Evolutionary conservation across 2,888 invertebrate genomes (phyloP).

Genomic region (Caenorhabditis panamensis): DNA sequence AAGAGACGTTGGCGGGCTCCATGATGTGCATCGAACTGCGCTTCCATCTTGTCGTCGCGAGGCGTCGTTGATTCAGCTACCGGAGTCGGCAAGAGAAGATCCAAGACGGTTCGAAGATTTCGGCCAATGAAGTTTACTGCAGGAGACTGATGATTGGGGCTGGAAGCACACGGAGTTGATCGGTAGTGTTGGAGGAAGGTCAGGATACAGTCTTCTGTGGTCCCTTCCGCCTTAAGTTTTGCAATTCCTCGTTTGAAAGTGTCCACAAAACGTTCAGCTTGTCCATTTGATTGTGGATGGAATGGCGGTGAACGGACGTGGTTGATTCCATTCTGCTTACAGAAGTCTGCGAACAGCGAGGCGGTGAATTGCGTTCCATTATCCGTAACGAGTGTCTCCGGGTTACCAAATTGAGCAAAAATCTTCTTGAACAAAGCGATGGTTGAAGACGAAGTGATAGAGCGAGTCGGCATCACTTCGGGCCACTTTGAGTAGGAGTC

Average conservation of each 20-base stretch:
- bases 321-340: constrained; percentile 19
- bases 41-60: no score
- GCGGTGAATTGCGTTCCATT: constrained; percentile 79
- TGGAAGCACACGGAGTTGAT: constrained; percentile 27
- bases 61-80: no score
- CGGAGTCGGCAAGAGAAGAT: no score
- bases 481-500: constrained; percentile 82
- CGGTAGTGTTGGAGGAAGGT: constrained; percentile 51
- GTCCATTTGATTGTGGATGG: constrained; percentile 77
- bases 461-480: constrained; percentile 75
- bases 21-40: no score
- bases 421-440: constrained; percentile 63
- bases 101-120: constrained; percentile 8
- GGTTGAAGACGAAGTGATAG: constrained; percentile 57
- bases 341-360: constrained; percentile 70
- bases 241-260: constrained; percentile 63
- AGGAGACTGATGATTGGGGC: constrained; percentile 27
- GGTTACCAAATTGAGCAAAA: constrained; percentile 74
- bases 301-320: constrained; percentile 44
- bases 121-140: constrained; percentile 62
- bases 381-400: constrained; percentile 78
- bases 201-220: constrained; percentile 24
- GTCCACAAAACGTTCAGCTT: constrained; percentile 74
- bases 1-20: no score
- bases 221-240: constrained; percentile 17